Evolutionary conservation across 2,888 invertebrate species (phyloP).

Genomic region (Agrypnus murinus): DNA sequence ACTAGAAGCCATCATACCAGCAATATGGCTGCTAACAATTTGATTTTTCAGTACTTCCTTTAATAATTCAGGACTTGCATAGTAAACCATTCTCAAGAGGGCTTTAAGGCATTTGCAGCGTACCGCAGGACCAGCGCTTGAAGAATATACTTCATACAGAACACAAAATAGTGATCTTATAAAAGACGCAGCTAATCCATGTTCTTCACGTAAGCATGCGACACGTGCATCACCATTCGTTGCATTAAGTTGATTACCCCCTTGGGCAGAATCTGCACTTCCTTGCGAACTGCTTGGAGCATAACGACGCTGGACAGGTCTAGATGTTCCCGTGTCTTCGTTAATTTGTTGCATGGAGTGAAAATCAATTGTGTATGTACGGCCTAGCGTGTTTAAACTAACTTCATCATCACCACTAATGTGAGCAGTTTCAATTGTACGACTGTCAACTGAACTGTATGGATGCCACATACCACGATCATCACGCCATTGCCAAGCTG

Average conservation of each 20-base stretch:
- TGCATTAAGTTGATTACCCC: constrained; percentile 63
- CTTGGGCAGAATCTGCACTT: constrained; percentile 57
- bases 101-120: constrained; percentile 98
- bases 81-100: constrained; percentile 96
- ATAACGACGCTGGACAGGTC: constrained; percentile 90
- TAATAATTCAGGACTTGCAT: constrained; percentile 90
- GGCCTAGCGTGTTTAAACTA: constrained; percentile 91
- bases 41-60: constrained; percentile 83
- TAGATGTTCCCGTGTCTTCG: constrained; percentile 96
- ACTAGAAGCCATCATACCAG: constrained; percentile 98
- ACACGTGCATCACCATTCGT: constrained; percentile 78
- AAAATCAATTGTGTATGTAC: constrained; percentile 97
- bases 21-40: constrained; percentile 96
- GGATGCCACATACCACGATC: constrained; percentile 94
- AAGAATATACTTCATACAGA: constrained; percentile 98
- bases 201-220: constrained; percentile 81
- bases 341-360: constrained; percentile 99
- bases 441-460: constrained; percentile 94
- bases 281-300: constrained; percentile 72
- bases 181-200: constrained; percentile 80
- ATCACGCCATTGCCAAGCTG: constrained; percentile 98
- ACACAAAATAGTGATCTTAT: constrained; percentile 92
- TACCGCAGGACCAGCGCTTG: constrained; percentile 97
- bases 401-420: constrained; percentile 97
- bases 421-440: constrained; percentile 96